Base-by-base conservation (phyloP, 2,113 vertebrate species). In the Alligator mississippiensis region DNA sequence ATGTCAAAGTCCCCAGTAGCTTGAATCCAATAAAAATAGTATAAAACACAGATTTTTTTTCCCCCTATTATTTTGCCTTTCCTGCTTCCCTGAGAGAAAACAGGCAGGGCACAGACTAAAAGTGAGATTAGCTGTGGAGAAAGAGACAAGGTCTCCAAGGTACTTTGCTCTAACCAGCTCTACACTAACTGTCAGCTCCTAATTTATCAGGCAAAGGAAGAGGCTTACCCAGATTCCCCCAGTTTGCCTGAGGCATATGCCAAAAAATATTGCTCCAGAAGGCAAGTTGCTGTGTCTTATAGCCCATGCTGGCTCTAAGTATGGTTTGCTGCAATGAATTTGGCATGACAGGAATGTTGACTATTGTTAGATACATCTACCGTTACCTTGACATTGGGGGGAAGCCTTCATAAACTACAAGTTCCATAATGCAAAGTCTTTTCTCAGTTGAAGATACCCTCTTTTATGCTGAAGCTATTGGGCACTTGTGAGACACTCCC, bases 1-100 rank as follows among this genome's bases (percentile, higher is more conserved):
- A n/a, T 72, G 90, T 78, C 83, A 58, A 93, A 89, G 57, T 21
- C 59, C 18, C 27, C n/a, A 92, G 10, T 27, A 92, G 80, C 47
- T 82, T 28, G 75, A 90, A 90, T 72, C 83, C 68, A 94, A 77
- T 77, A 94, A 95, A 94, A 80, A 19, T 77, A 92, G 22, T 4
- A 83, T 30, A 66, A 97, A 94, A 90, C 78, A 87, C 9, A 82
- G 62, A 61, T n/a, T 34, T 30, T 88, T 95, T 92, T 74, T 85
- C 64, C 4, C 55, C 25, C 17, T 59, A 85, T 27, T 38, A 38
- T 38, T 81, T 86, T 21, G 58, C 78, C 95, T 91, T 80, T 68
- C 90, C 84, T 76, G 11, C 85, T 93, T 90, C 89, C 66, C 82
- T 18, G 21, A 92, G 62, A 92, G 63, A 70, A 3, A 16, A 3